Base-by-base conservation (phyloP, 2,888 invertebrate genomes). In the Stomorhina lunata region DNA sequence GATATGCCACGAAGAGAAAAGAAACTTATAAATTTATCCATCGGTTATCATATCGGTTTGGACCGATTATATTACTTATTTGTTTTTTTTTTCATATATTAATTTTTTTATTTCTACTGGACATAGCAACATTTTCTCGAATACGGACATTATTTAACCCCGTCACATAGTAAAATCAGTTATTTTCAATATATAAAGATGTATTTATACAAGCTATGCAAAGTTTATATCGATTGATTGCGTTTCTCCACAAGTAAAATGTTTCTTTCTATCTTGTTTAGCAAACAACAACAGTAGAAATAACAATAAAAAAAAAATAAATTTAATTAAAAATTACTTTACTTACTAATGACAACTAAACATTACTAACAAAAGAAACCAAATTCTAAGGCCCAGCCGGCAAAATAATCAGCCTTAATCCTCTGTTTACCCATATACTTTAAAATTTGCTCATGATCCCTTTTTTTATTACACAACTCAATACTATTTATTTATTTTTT, bases 281-380 rank as follows among this genome's bases (percentile, higher is more conserved):
- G 40, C 63, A 43, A 40, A 71, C 37, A 66, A 65, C 50, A 79
- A 72, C 75, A 84, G 80, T 25, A 63, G 63, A 45, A 61, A 25
- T 6, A 84, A 84, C 81, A 85, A 65, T 25, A 85, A 76, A 85
- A 84, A n/a, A n/a, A 85, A 84, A 85, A 85, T 85, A 83, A 86
- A 88, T 88, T 86, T 86, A 87, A 85, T 84, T 84, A 75, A 85
- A 85, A 85, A 81, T 72, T 77, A 75, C 75, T 83, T 65, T 78
- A 79, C 72, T 59, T 66, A 50, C 79, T 79, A 72, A 73, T 73
- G 72, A 73, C 59, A 73, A 80, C 72, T 73, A 73, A 48, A 57
- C 57, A 37, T 55, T 20, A 37, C 12, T 25, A 53, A n/a, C 7
- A 20, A 55, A 45, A 48, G 69, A 65, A 34, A 53, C 29, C 29